A percentile compares a stretch with the other conserved stretches of the same genome.
Conservation (phyloP, 2,888 invertebrate genomes). For the Baccha elongata region DNA sequence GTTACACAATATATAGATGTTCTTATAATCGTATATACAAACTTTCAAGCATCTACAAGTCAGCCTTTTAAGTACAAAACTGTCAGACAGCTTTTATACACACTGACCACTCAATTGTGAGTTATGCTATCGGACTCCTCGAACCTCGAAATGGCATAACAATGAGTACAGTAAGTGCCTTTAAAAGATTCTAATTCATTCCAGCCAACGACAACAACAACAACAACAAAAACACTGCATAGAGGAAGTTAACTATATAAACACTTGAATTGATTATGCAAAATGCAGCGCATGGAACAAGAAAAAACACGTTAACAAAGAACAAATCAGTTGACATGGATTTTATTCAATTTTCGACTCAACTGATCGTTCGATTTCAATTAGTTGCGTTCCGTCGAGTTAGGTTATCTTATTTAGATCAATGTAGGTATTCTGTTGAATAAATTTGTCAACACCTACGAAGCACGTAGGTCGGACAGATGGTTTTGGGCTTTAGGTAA, state of each 20-base stretch:
- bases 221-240: background rate
- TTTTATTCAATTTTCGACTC: conserved; percentile 26
- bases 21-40: no score
- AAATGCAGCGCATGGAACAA: background rate
- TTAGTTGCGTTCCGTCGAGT: conserved; percentile 14
- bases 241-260: conserved; percentile 28
- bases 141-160: conserved; percentile 51
- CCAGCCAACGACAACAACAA: background rate
- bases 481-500: background rate
- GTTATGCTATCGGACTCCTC: conserved; percentile 40
- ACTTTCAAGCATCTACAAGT: no score
- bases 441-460: conserved; percentile 52
- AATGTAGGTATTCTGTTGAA: conserved; percentile 2
- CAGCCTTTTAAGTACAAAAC: conserved; percentile 28
- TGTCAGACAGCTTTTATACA: conserved; percentile 41
- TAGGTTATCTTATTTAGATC: conserved; percentile 26
- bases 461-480: background rate
- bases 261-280: conserved; percentile 63
- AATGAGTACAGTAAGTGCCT: conserved; percentile 51
- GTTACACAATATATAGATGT: no score
- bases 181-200: conserved; percentile 39
- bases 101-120: conserved; percentile 56
- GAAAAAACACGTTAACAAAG: conserved; percentile 22
- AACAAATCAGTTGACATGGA: conserved; percentile 47
- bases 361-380: conserved; percentile 31